Evolutionary conservation across 2,113 vertebrate genomes (phyloP), one percentile per base, ranked within the genome.

Genomic region (Pluvialis apricaria): DNA sequence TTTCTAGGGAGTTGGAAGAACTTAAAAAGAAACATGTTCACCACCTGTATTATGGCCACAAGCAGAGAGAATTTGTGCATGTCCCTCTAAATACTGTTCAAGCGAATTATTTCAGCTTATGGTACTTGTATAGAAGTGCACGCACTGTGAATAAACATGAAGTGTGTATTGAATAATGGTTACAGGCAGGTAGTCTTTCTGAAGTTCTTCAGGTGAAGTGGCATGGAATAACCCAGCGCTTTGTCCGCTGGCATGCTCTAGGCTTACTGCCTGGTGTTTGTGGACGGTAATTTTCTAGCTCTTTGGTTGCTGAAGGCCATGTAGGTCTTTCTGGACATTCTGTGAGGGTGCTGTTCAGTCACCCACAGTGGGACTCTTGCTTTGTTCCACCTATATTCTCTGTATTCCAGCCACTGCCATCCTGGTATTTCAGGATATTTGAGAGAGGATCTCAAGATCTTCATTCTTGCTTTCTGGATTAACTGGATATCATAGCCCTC

Each of bases 51-150:
- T 72, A 9, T 68, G 40, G 34, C 58, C n/a, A 25, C 24, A 85
- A 54, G 24, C 45, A 72, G 81, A 54, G 49, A 52, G 55, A 54
- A 86, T 76, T 65, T 77, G 81, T 82, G 28, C 52, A 17, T 66
- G 32, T 7, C 32, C 10, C 49, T 71, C n/a, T 62, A 72, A 65
- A 57, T 82, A 32, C 25, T 65, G 20, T 12, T 60, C 15, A 61
- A 60, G 26, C 26, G 49, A 78, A 38, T 49, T 55, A 55, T 55
- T 71, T 82, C 60, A 31, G 16, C 28, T 61, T 15, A 44, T 0
- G 0, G 28, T 55, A 57, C 47, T 78, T 82, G 19, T 21, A 54
- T 4, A 38, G 44, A 60, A 49, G 51, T 1, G 0, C 3, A 0
- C 15, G 20, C 16, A 17, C 51, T 60, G 24, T 66, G 58, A 82